Conservation (phyloP, 2,888 invertebrate species). For the Spialia ferax region DNA sequence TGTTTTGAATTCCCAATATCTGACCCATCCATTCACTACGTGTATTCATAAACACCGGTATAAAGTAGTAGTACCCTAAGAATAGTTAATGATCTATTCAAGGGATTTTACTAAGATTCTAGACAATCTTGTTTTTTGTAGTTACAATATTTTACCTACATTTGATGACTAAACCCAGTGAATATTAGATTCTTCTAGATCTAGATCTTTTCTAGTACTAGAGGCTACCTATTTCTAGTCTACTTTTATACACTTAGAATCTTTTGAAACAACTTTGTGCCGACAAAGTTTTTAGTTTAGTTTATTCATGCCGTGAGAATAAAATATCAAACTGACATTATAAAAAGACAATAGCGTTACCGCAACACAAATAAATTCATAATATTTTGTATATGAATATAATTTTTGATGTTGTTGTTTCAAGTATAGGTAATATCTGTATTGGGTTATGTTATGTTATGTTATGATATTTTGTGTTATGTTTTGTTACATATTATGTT, state of each 20-base stretch:
- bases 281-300: conserved; percentile 5
- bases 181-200: too few species aligned
- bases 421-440: too few species aligned
- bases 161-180: too few species aligned
- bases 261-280: not conserved
- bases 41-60: not conserved
- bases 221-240: too few species aligned
- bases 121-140: not conserved
- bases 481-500: too few species aligned
- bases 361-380: conserved; percentile 29
- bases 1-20: not conserved
- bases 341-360: conserved; percentile 16
- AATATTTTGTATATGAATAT: conserved; percentile 33
- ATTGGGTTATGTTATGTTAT: too few species aligned
- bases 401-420: not conserved
- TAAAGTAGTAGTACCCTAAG: not conserved
- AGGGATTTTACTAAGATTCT: not conserved
- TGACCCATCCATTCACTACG: not conserved
- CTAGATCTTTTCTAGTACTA: too few species aligned
- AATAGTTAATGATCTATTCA: not conserved
- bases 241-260: not conserved
- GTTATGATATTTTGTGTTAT: too few species aligned
- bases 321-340: conserved; percentile 27
- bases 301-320: conserved; percentile 31
- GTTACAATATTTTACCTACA: not conserved